Evolutionary conservation across 2,797 vertebrate genomes (phyloP).

Genomic region (Hyperoplus immaculatus): DNA sequence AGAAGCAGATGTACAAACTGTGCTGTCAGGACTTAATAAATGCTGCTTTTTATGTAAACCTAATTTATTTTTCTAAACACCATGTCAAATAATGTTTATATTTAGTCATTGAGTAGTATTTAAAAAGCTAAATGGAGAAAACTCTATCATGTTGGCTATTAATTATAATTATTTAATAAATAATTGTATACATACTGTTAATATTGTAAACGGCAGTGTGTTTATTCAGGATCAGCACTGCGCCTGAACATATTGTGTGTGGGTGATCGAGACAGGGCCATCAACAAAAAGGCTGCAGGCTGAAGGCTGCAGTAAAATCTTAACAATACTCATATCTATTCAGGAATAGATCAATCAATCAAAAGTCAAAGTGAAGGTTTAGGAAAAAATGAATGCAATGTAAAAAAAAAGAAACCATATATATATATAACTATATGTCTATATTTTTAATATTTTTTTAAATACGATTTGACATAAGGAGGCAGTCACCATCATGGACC

Average conservation of each 20-base stretch:
- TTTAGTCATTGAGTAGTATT: conserved; percentile 5
- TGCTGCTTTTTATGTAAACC: conserved; percentile 38
- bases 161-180: conserved; percentile 26
- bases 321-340: no score
- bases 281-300: no score
- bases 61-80: conserved; percentile 38
- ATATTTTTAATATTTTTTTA: neutral
- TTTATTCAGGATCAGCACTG: neutral
- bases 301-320: no score
- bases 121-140: conserved; percentile 6
- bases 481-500: neutral
- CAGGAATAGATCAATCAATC: no score
- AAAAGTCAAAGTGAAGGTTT: no score
- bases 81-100: conserved; percentile 8
- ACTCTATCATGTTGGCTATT: conserved; percentile 20
- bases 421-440: neutral
- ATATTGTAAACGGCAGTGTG: neutral
- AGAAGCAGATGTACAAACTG: conserved; percentile 35
- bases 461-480: conserved; percentile 15
- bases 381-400: no score
- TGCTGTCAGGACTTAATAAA: conserved; percentile 29
- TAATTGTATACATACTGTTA: neutral
- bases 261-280: no score
- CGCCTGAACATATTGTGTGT: no score
- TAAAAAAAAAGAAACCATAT: no score